Base-by-base conservation (phyloP, 92 coral and sea anemone genomes). In the Epizoanthus stellaris region DNA sequence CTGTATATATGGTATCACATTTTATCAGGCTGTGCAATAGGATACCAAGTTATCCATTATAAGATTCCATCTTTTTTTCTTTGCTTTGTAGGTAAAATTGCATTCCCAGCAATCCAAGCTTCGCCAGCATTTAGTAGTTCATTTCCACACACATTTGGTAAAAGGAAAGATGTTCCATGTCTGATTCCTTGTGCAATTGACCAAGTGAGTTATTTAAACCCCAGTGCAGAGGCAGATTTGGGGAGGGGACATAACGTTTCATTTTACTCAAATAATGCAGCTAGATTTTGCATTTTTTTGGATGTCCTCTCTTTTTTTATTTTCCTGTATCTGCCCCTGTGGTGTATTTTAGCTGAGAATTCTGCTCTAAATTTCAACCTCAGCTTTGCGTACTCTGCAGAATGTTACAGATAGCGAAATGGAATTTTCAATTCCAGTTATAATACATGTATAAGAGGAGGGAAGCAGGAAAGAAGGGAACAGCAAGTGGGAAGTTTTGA, bases 101-200 rank as follows among this genome's bases (percentile, higher is more conserved):
- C 99, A 40, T 97, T 97, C 76, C 99, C 99, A 60, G 99, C 99
- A 56, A 85, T 97, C 42, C 99, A 97, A 91, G 99, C 99, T 9
- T 93, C 97, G 14, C 99, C 99, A 17, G 65, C 99, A 19, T 97
- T 97, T 71, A 89, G 97, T 57, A 93, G 88, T 82, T 97, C 99
- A 30, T 97, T 97, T 86, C 99, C 99, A 30, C 97, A 93, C 66
- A 97, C 95, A 17, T 97, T 97, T 91, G 99, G 99, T 40, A 89
- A 86, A 59, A 94, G 94, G 72, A 92, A 93, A 85, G 99, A 97
- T 90, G 90, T 97, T 4, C 99, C 98, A 13, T 97, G 99, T 76
- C 87, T 97, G 23, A 97, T 97, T 84, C 99, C 99, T 16, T 97
- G 99, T 95, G 99, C 99, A 45, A 97, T 97, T 89, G 99, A 96